Evolutionary conservation across 2,113 vertebrate genomes (phyloP), one percentile per base, ranked within the genome.

Genomic region (Nettapus auritus): DNA sequence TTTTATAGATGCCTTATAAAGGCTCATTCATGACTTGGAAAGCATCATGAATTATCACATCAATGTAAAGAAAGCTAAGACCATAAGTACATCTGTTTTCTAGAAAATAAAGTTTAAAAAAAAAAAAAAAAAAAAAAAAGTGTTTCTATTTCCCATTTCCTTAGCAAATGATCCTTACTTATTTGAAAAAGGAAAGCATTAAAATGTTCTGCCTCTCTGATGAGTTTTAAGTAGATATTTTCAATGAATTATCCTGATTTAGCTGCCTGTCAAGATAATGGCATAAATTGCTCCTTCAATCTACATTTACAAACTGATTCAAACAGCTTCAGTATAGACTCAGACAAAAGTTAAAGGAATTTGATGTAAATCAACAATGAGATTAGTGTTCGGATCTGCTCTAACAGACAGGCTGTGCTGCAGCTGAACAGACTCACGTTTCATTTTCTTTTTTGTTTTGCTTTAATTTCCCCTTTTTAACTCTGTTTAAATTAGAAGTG

Each of bases 261-360:
- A 91, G 86, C 79, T 88, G 91, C 82, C 90, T 95, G 93, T 96
- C 95, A 96, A 90, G 95, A 82, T 94, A 97, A 96, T 93, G 64
- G 71, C 68, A 96, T 64, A 93, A 94, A 94, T 89, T 96, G 63
- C 78, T 92, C 70, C 82, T 96, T 96, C 95, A 91, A 76, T 90
- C 89, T 90, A 73, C 77, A 55, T 96, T 97, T 97, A 69, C 95
- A 96, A 96, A 96, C 77, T 90, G 81, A 87, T 90, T 94, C 92
- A 87, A 97, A 88, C 92, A 96, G 90, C 76, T 92, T 90, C 60
- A 68, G 66, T 81, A 95, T 89, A 85, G 63, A 89, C 63, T 55
- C 84, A 11, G 67, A 82, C 67, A 75, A 86, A 97, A 94, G 82
- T 91, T 88, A 82, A 93, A 96, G 53, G 86, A 94, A 88, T 94